Evolutionary conservation across 2,888 invertebrate genomes (phyloP), one percentile per base, ranked within the genome.

Genomic region (Entomobrya multifasciata): DNA sequence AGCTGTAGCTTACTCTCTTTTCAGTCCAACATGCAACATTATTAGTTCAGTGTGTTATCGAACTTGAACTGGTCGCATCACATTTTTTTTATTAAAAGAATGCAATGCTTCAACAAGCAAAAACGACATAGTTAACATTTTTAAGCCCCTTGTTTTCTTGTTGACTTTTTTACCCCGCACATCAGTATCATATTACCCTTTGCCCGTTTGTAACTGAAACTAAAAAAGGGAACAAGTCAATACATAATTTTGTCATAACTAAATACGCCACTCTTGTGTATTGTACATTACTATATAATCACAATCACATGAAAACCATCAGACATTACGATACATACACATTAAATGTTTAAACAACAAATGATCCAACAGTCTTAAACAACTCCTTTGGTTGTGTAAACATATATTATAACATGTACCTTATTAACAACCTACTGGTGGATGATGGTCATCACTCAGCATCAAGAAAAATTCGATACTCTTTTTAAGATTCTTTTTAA

Each of bases 141-240:
- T 67, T 74, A 52, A 27, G 52, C 52, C 52, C 49, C 47, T 44
- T 47, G 13, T n/a, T n/a, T 22, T 15, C 22, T 70, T 70, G 36
- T 30, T 30, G 25, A 4, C 27, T 67, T 6, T 41, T 41, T 60
- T 49, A 44, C 74, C 82, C 52, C 82, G 41, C 30, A 49, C 74
- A 22, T 30, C 57, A 36, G 74, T 82, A 82, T 82, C 82, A 82
- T 74, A 62, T 82, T 82, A 82, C 82, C 74, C 82, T 82, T n/a
- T 11, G 13, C 3, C 67, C 27, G 70, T 25, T 36, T 49, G 47
- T 5, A 41, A 22, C 17, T 6, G 15, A 47, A 10, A 4, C 47
- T 22, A 82, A 74, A 60, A 76, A 62, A 70, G 44, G 30, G 11
- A 44, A 36, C 60, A 82, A 74, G 74, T 57, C 82, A 82, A 74